Conservation (phyloP, 2,888 invertebrate genomes). For the Zaprionus obscuricornis region DNA sequence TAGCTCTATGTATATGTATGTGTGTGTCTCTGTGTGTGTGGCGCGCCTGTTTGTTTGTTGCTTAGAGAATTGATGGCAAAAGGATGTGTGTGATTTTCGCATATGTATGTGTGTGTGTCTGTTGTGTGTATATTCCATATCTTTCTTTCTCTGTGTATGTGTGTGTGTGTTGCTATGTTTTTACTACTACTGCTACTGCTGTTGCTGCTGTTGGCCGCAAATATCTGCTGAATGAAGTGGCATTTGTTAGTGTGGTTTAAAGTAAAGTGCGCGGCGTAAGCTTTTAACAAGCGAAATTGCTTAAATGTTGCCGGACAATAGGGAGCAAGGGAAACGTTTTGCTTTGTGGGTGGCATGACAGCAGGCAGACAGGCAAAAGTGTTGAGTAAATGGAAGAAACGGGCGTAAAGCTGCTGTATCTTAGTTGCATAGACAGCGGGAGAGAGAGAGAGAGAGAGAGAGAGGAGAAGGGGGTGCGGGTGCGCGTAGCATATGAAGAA, state of each 20-base stretch:
- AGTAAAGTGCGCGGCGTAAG: conserved; percentile 73
- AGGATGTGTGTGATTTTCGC: conserved; percentile 75
- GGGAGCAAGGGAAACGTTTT: background rate
- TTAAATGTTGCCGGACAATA: conserved; percentile 62
- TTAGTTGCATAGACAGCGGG: background rate
- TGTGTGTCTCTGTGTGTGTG: conserved; percentile 39
- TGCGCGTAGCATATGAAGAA: conserved; percentile 10
- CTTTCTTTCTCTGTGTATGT: background rate
- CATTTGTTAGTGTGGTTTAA: conserved; percentile 73
- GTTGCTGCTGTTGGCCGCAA: conserved; percentile 53
- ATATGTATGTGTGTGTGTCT: conserved; percentile 23
- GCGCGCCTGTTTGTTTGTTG: conserved; percentile 71
- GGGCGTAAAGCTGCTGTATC: no score
- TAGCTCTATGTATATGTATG: conserved; percentile 27
- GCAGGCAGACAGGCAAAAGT: background rate
- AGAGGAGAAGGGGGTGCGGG: background rate
- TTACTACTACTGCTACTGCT: conserved; percentile 27
- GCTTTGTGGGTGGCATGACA: background rate
- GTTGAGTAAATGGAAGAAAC: no score
- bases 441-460: background rate
- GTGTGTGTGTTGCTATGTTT: conserved; percentile 30
- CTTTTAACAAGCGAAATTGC: conserved; percentile 73
- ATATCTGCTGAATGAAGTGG: conserved; percentile 77
- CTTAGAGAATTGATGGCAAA: conserved; percentile 77
- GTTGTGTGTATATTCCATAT: conserved; percentile 5